These are phyloP conservation scores for Camelus bactrianus DNA, from an alignment of 2,113 vertebrate species.

Conservation along the genomic window DNA sequence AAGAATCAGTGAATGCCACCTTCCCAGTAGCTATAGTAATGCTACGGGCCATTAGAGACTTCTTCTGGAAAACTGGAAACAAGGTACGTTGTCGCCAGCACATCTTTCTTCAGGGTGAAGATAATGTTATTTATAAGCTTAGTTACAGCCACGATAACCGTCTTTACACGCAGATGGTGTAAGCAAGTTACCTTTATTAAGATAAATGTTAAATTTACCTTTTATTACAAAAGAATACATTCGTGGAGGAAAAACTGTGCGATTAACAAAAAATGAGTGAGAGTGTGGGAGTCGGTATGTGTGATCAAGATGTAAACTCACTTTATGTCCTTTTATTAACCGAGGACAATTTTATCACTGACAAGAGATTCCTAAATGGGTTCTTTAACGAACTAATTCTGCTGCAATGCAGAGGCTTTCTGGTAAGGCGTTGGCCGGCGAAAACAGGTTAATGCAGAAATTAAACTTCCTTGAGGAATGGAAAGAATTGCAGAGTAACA, in stretches of 20 bases:
- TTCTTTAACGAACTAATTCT: slow-evolving; percentile 89
- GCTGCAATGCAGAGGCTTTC: slow-evolving; percentile 82
- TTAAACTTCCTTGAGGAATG: slow-evolving; percentile 89
- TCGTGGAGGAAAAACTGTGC: slow-evolving; percentile 43
- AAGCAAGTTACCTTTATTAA: slow-evolving; percentile 78
- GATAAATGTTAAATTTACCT: slow-evolving; percentile 86
- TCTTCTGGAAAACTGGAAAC: slow-evolving; percentile 93
- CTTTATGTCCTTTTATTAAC: slow-evolving; percentile 86
- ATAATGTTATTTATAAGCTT: slow-evolving; percentile 76
- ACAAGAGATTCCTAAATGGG: slow-evolving; percentile 87
- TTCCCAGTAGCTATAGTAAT: slow-evolving; percentile 96
- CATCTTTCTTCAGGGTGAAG: slow-evolving; percentile 72
- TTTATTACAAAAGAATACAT: slow-evolving; percentile 78
- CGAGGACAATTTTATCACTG: slow-evolving; percentile 87
- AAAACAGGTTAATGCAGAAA: slow-evolving; percentile 91
- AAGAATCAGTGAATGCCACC: slow-evolving; percentile 97
- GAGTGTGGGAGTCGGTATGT: slow-evolving; percentile 65
- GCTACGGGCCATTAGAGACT: slow-evolving; percentile 96
- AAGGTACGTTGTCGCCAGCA: slow-evolving; percentile 89
- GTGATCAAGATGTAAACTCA: slow-evolving; percentile 87
- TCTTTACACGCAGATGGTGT: slow-evolving; percentile 63
- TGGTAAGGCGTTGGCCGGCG: slow-evolving; percentile 82
- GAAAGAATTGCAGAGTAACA: slow-evolving; percentile 89
- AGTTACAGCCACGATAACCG: slow-evolving; percentile 48
- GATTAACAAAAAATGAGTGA: slow-evolving; percentile 70